Conservation (phyloP, 2,797 vertebrate species). For the Muraenolepis orangiensis region DNA sequence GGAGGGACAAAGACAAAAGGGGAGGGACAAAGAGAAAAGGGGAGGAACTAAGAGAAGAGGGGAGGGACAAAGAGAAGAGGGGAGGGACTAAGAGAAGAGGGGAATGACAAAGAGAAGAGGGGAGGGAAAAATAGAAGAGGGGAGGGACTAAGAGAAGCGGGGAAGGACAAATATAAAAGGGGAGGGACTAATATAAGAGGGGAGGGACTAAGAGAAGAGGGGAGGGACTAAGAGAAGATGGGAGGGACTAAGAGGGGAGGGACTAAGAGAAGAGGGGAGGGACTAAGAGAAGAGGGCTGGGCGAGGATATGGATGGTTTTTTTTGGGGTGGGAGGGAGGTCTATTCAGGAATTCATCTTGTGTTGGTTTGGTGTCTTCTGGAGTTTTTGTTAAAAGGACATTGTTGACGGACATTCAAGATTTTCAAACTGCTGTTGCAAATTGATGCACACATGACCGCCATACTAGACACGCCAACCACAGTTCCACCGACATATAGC, state of each 20-base stretch:
- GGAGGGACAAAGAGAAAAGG: too few relatives aligned
- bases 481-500: too few relatives aligned
- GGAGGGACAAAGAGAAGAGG: slow-evolving; percentile 7
- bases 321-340: background rate
- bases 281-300: slow-evolving; percentile 8
- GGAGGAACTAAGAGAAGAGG: slow-evolving; percentile 26
- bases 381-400: too few relatives aligned
- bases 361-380: too few relatives aligned
- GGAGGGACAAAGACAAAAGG: too few relatives aligned
- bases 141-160: slow-evolving; percentile 6
- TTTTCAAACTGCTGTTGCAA: too few relatives aligned
- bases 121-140: slow-evolving; percentile 25
- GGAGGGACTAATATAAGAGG: slow-evolving; percentile 25
- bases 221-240: slow-evolving; percentile 11
- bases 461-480: too few relatives aligned
- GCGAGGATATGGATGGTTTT: background rate
- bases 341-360: background rate
- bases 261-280: slow-evolving; percentile 10
- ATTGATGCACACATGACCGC: too few relatives aligned
- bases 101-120: too few relatives aligned
- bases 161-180: too few relatives aligned
- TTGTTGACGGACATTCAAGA: too few relatives aligned
- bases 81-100: too few relatives aligned
- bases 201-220: slow-evolving; percentile 7
- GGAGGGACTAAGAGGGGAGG: slow-evolving; percentile 16